Percentiles rank a stretch among this genome's conserved stretches.
Evolutionary conservation across 2,888 invertebrate genomes (phyloP).

Genomic region (Chrysotoxum bicinctum): DNA sequence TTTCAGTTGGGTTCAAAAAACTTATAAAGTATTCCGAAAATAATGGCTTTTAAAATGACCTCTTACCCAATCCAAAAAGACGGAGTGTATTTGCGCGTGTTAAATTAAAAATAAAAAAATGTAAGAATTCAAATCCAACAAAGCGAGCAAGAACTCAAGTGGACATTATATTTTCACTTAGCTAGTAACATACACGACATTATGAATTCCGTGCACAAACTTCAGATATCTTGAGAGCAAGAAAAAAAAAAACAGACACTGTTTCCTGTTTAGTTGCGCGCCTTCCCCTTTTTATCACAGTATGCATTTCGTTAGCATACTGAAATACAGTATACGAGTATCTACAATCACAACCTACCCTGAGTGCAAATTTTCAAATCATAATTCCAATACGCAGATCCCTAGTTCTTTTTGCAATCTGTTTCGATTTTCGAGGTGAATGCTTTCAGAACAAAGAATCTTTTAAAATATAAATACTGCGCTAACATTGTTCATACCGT

Average conservation of each 20-base stretch:
- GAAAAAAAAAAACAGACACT: constrained; percentile 52
- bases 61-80: not conserved
- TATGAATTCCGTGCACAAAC: constrained; percentile 65
- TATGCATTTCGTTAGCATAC: constrained; percentile 34
- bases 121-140: constrained; percentile 48
- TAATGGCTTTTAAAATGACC: no score
- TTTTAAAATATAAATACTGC: not conserved
- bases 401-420: constrained; percentile 4
- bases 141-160: constrained; percentile 43
- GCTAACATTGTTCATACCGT: not conserved
- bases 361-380: constrained; percentile 31
- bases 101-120: constrained; percentile 9
- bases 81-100: not conserved
- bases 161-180: constrained; percentile 48
- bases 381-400: not conserved
- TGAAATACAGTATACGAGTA: no score
- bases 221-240: constrained; percentile 65
- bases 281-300: constrained; percentile 53
- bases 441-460: not conserved
- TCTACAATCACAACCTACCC: not conserved
- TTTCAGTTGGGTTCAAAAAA: no score
- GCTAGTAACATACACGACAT: constrained; percentile 41
- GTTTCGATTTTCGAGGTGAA: not conserved
- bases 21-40: no score
- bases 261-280: constrained; percentile 61